Evolutionary conservation across 2,113 vertebrate species (phyloP).

Genomic region (Solenodon paradoxus): DNA sequence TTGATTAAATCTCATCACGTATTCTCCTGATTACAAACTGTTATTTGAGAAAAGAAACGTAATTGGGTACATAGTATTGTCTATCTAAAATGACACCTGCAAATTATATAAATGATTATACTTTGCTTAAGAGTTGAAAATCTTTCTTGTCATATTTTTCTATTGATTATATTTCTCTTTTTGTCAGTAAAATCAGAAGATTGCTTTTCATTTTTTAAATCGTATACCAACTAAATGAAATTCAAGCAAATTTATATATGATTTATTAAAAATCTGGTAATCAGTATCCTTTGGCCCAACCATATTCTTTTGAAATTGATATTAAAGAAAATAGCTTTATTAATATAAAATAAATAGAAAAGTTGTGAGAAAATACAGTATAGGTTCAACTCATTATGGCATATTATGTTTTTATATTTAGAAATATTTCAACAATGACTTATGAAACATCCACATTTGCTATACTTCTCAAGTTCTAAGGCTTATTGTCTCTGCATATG

Average conservation of each 20-base stretch:
- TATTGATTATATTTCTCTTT: neutral
- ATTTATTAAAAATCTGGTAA: neutral
- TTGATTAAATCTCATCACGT: slow-evolving; percentile 84
- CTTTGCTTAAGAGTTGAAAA: slow-evolving; percentile 71
- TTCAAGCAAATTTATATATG: neutral
- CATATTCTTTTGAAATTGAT: slow-evolving; percentile 17
- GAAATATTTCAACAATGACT: slow-evolving; percentile 8
- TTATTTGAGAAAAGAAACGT: slow-evolving; percentile 80
- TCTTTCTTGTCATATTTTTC: slow-evolving; percentile 29
- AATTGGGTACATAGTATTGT: slow-evolving; percentile 79
- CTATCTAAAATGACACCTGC: slow-evolving; percentile 79
- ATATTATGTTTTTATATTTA: neutral
- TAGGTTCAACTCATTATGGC: neutral
- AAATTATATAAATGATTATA: slow-evolving; percentile 78
- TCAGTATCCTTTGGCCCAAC: neutral
- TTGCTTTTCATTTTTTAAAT: slow-evolving; percentile 28
- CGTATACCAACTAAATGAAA: neutral
- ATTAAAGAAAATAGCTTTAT: neutral
- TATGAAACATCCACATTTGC: neutral
- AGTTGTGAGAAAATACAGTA: neutral
- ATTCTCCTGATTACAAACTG: slow-evolving; percentile 80
- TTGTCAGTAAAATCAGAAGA: neutral
- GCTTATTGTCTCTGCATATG: neutral
- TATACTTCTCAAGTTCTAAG: neutral
- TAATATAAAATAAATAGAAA: slow-evolving; percentile 26